Evolutionary conservation across 2,113 vertebrate species (phyloP).

Genomic region (Paedocypris sp.): DNA sequence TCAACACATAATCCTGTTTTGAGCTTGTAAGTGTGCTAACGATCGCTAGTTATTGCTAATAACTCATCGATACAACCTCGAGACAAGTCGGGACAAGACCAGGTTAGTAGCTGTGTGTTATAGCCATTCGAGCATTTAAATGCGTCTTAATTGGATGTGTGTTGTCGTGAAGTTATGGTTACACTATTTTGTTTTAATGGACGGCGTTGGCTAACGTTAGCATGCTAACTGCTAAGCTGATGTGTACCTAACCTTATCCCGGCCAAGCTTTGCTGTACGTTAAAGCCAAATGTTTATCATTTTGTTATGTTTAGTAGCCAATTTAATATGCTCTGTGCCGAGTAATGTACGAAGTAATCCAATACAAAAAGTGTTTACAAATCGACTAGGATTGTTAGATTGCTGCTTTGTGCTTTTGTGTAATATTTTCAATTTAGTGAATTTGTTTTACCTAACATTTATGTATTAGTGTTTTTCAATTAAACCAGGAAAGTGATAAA

Average conservation of each 20-base stretch:
- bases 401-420: not conserved
- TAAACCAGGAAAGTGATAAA: too few species aligned
- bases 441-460: not conserved
- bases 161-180: not conserved
- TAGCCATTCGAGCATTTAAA: not conserved
- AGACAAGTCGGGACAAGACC: conserved; percentile 70
- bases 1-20: conserved; percentile 9
- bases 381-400: too few species aligned
- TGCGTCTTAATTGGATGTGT: not conserved
- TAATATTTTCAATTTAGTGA: not conserved
- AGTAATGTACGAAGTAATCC: too few species aligned
- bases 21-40: conserved; percentile 46
- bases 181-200: not conserved
- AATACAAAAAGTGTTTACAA: too few species aligned
- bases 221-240: not conserved
- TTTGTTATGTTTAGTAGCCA: too few species aligned
- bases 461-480: not conserved
- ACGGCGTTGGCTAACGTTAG: conserved; percentile 5
- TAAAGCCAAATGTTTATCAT: too few species aligned
- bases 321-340: too few species aligned
- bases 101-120: conserved; percentile 55
- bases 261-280: not conserved
- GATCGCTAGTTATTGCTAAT: conserved; percentile 39
- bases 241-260: not conserved
- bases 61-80: conserved; percentile 62